Evolutionary conservation across 2,113 vertebrate species (phyloP).

Genomic region (Butorides virescens): DNA sequence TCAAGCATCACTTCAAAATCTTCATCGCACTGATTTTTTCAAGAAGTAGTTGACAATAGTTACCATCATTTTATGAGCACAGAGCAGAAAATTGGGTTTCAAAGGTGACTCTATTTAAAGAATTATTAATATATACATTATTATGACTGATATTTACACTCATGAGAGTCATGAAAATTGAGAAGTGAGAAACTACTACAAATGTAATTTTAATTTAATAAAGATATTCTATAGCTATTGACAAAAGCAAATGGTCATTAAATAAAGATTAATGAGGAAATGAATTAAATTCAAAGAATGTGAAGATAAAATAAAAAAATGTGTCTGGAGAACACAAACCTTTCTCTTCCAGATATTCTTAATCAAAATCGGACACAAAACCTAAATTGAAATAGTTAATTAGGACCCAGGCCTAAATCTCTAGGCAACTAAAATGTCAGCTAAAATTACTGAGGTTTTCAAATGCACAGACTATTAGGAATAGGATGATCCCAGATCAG

Average conservation of each 20-base stretch:
- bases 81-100: background rate
- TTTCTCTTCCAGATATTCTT: conserved; percentile 26
- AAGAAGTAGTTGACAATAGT: background rate
- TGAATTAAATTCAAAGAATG: background rate
- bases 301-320: conserved; percentile 10
- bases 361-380: conserved; percentile 35
- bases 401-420: background rate
- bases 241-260: conserved; percentile 4
- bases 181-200: background rate
- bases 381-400: conserved; percentile 49
- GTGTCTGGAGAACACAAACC: conserved; percentile 6
- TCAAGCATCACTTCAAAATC: background rate
- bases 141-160: background rate
- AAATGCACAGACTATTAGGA: background rate
- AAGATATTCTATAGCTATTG: background rate
- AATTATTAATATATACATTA: background rate
- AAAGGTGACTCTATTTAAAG: background rate
- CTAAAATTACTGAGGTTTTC: conserved; percentile 8
- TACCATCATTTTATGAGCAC: background rate
- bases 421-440: background rate
- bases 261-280: conserved; percentile 26
- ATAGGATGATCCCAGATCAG: background rate
- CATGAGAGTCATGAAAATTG: background rate
- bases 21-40: background rate
- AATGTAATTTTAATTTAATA: background rate